These are phyloP conservation scores for Aspidiotus rigidus DNA, from an alignment of 2,888 invertebrate species.

Conservation along the genomic window DNA sequence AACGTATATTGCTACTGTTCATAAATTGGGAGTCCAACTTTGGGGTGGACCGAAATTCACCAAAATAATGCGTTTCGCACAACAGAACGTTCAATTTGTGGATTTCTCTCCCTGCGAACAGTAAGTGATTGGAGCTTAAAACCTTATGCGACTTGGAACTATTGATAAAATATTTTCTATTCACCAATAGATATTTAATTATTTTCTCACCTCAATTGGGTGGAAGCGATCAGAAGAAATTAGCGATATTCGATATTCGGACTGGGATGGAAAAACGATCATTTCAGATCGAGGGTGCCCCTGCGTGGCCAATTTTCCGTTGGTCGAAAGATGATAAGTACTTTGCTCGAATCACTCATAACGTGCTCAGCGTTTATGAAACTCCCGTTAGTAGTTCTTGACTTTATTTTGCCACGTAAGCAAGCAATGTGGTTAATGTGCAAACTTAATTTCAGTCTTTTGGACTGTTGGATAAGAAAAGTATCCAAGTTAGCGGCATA, in stretches of 20 bases:
- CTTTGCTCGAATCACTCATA: conserved; percentile 78
- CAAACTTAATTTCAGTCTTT: conserved; percentile 56
- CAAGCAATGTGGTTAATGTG: conserved; percentile 7
- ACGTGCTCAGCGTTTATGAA: conserved; percentile 85
- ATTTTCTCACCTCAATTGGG: conserved; percentile 81
- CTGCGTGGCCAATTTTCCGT: conserved; percentile 88
- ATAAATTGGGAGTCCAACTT: conserved; percentile 86
- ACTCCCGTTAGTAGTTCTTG: conserved; percentile 55
- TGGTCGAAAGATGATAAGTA: conserved; percentile 95
- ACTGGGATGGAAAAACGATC: conserved; percentile 88
- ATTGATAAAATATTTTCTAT: conserved; percentile 34
- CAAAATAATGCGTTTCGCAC: conserved; percentile 84
- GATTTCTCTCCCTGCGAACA: conserved; percentile 98
- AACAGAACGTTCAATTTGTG: conserved; percentile 83
- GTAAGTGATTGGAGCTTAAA: conserved; percentile 41
- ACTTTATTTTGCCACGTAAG: not conserved
- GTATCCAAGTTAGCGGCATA: conserved; percentile 80
- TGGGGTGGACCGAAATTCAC: conserved; percentile 94
- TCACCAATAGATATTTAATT: conserved; percentile 61
- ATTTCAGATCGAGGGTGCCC: conserved; percentile 64
- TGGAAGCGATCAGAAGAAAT: conserved; percentile 54
- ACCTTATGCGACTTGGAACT: not conserved
- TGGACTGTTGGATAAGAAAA: conserved; percentile 85
- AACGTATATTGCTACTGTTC: conserved; percentile 92
- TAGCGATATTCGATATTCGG: conserved; percentile 93